Evolutionary conservation across 2,888 invertebrate species (phyloP).

Genomic region (Hirtodrosophila confusa): DNA sequence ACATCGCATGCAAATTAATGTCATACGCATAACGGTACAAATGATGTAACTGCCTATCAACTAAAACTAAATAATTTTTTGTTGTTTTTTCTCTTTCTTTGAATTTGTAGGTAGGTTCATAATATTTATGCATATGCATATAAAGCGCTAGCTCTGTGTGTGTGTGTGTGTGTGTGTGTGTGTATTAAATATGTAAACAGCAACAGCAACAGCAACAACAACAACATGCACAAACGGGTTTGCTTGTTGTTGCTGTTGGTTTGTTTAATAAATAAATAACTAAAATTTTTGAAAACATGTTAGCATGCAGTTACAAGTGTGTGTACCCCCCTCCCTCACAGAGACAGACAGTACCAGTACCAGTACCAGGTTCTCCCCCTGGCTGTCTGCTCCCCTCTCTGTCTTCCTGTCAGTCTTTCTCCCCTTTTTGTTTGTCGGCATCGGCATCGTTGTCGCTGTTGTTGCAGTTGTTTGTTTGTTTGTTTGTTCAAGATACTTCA

Average conservation of each 20-base stretch:
- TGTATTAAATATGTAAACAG: conserved; percentile 53
- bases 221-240: conserved; percentile 61
- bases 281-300: conserved; percentile 60
- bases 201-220: conserved; percentile 37
- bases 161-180: conserved; percentile 20
- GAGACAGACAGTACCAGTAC: conserved; percentile 2
- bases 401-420: conserved; percentile 25
- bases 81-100: conserved; percentile 16
- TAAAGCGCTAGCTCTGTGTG: conserved; percentile 26
- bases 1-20: conserved; percentile 72
- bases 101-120: conserved; percentile 46
- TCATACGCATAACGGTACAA: conserved; percentile 73
- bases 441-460: conserved; percentile 34
- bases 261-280: conserved; percentile 69
- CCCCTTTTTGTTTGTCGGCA: conserved; percentile 54
- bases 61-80: conserved; percentile 36
- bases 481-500: conserved; percentile 69
- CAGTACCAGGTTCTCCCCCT: conserved; percentile 12
- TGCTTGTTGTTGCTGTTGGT: conserved; percentile 49
- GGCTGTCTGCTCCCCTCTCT: conserved; percentile 3
- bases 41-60: conserved; percentile 68
- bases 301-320: conserved; percentile 74
- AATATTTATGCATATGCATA: conserved; percentile 48
- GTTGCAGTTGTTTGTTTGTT: conserved; percentile 47
- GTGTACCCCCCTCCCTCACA: conserved; percentile 7